These are phyloP conservation scores for Coptodon rendalli DNA, from an alignment of 2,113 vertebrate genomes.

Conservation along the genomic window DNA sequence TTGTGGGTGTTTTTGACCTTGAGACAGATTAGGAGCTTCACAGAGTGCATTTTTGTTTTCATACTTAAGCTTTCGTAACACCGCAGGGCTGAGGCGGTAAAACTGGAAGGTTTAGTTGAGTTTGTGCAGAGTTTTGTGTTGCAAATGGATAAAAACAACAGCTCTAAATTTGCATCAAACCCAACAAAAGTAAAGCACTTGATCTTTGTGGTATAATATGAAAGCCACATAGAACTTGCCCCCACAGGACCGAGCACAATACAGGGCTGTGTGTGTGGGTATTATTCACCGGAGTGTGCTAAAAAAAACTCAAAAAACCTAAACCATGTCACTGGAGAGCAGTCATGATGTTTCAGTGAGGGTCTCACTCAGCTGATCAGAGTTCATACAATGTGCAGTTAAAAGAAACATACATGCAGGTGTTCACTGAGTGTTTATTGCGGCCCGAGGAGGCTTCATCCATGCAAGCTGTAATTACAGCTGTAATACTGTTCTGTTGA, in stretches of 20 bases:
- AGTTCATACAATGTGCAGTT: background rate
- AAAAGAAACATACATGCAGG: background rate
- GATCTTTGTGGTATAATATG: background rate
- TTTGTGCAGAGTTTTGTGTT: background rate
- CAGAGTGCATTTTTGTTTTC: background rate
- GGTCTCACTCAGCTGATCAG: background rate
- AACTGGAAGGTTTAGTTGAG: background rate
- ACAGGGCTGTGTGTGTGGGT: background rate
- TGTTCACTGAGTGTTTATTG: conserved; percentile 21
- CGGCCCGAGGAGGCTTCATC: background rate
- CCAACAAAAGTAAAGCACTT: background rate
- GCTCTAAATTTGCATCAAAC: background rate
- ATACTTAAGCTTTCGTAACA: background rate
- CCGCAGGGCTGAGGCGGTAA: background rate
- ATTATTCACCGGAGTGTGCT: background rate
- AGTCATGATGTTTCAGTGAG: background rate
- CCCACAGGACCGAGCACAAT: background rate
- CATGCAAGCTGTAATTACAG: conserved; percentile 34
- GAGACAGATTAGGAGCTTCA: background rate
- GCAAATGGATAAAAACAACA: background rate
- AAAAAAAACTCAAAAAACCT: accelerated
- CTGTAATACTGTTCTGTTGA: conserved; percentile 42
- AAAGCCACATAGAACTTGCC: background rate
- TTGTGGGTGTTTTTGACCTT: background rate
- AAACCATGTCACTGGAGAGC: background rate